Evolutionary conservation across 2,888 invertebrate genomes (phyloP), one percentile per base, ranked within the genome.

Genomic region (Cotesia congregata): DNA sequence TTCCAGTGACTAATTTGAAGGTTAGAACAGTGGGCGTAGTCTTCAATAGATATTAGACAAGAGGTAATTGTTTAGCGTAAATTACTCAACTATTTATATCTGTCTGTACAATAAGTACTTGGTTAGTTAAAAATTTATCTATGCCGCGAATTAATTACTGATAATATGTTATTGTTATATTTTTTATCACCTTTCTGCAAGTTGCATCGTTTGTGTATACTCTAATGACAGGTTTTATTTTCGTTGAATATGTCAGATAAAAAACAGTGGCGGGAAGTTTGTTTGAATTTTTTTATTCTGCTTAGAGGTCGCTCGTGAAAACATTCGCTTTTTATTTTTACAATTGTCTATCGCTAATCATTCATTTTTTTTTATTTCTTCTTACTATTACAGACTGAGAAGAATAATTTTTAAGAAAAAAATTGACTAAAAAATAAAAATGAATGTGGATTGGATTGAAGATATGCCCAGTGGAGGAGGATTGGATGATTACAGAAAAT

Each of bases 401-500:
- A 50, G 3, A 6, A 50, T 50, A 50, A 1, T 50, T 50, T 50
- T 9, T 9, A 50, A 1, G 7, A 1, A 50, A 50, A 50, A 12
- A 12, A 3, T 9, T 6, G 9, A 4, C 0, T 50, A 12, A 50
- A 50, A 50, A 38, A 20, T 12, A 15, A 68, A 81, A 7, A 84
- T 84, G 71, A 84, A 86, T 76, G 75, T 82, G 0, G 80, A 83
- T 30, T 87, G 86, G 86, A 75, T 86, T 62, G 83, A 84, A 5
- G 85, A 87, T 74, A 81, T 86, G 76, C 87, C 86, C 1, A 40
- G 73, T 5, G 83, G 84, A 15, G 91, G 92, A 12, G 91, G 92
- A 1, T 85, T 93, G n/a, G 91, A 90, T 79, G 85, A 84, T 5
- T 93, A 92, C 84, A 88, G 93, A 69, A 89, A 88, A 64, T 86